Conservation (phyloP, 2,888 invertebrate species). For the Xanthorhoe designata region DNA sequence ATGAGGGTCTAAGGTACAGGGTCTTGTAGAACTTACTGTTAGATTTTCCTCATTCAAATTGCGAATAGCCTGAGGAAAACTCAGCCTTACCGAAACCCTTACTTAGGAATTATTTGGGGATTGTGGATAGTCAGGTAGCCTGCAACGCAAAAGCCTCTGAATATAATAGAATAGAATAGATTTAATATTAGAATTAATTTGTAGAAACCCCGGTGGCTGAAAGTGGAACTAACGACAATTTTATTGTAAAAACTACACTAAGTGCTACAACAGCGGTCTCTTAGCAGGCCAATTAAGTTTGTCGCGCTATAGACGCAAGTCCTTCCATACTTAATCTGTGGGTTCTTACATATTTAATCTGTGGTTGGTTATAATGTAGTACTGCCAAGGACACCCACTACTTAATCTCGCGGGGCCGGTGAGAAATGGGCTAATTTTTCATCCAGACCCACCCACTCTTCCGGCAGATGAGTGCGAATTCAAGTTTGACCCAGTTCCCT, state of each 20-base stretch:
- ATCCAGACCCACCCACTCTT: slow-evolving; percentile 48
- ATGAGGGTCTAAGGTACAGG: neutral
- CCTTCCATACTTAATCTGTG: no score
- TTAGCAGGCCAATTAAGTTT: no score
- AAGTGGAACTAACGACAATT: no score
- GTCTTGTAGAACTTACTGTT: neutral
- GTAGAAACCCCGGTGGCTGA: no score
- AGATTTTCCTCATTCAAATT: neutral
- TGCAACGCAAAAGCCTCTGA: no score
- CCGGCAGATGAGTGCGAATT: slow-evolving; percentile 41
- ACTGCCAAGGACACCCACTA: neutral
- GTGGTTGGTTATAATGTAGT: neutral
- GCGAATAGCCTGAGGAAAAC: neutral
- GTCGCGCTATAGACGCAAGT: no score
- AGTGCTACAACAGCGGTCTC: no score
- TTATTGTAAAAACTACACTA: no score
- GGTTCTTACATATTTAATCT: neutral
- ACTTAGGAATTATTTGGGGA: no score
- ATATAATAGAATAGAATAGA: no score
- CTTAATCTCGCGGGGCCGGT: slow-evolving; percentile 48
- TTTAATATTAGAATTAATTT: no score
- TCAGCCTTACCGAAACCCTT: neutral
- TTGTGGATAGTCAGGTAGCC: no score
- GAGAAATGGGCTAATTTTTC: slow-evolving; percentile 62
- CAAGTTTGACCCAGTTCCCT: slow-evolving; percentile 56